Conservation (phyloP, 1,140 invertebrate species). For the Zaprionus taronus region DNA sequence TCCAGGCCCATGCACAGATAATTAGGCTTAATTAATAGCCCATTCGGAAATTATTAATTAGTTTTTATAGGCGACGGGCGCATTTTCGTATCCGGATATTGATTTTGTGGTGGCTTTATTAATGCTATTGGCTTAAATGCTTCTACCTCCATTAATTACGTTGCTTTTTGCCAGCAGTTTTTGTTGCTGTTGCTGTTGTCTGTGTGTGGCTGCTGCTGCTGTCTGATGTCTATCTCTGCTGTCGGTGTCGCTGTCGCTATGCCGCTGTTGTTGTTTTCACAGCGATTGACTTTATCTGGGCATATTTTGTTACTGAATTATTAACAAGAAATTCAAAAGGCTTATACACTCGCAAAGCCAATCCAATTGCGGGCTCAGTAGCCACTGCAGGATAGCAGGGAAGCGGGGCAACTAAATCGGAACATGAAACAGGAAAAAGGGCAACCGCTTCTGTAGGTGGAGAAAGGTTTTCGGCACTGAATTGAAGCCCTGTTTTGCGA, state of each 20-base stretch:
- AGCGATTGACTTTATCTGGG: slow-evolving; percentile 79
- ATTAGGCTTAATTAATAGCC: slow-evolving; percentile 85
- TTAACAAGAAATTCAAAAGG: slow-evolving; percentile 58
- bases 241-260: slow-evolving; percentile 30
- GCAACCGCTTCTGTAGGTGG: too few species aligned
- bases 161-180: slow-evolving; percentile 80
- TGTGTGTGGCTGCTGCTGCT: slow-evolving; percentile 32
- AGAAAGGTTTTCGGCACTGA: too few species aligned
- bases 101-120: slow-evolving; percentile 85
- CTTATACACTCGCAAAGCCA: slow-evolving; percentile 33
- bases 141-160: slow-evolving; percentile 84
- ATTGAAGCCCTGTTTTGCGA: too few species aligned
- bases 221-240: slow-evolving; percentile 35
- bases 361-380: slow-evolving; percentile 26
- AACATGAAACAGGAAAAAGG: too few species aligned
- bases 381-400: neutral
- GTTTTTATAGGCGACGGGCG: slow-evolving; percentile 84
- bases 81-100: slow-evolving; percentile 84
- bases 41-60: slow-evolving; percentile 85
- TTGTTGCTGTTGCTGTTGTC: slow-evolving; percentile 43
- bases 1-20: slow-evolving; percentile 81
- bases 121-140: slow-evolving; percentile 84
- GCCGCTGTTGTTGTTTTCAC: slow-evolving; percentile 64
- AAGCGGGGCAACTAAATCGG: neutral
- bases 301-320: slow-evolving; percentile 78